Evolutionary conservation across 2,113 vertebrate genomes (phyloP), one percentile per base, ranked within the genome.

Genomic region (Boleophthalmus pectinirostris): DNA sequence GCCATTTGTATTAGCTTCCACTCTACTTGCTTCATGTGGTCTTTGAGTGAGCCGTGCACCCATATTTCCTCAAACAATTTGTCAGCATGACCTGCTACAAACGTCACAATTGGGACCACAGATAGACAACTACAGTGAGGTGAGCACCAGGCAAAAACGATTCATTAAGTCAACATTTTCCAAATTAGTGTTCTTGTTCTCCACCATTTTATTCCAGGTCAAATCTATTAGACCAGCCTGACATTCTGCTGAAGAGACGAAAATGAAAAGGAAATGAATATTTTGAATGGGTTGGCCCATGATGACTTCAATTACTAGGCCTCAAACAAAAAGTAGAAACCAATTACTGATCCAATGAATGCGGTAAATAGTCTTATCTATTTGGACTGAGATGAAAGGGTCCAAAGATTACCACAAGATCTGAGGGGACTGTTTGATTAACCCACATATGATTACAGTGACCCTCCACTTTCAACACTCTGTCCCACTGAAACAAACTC

Each of bases 161-260:
- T 38, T 64, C 61, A 66, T 29, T 63, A 3, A 49, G 51, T 63
- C 5, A 38, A 35, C 29, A 46, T 10, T 25, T 24, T 71, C 51
- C 20, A 72, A 51, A 23, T 3, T 14, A 72, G 38, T n/a, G 1
- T n/a, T 1, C 2, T 66, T 68, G 73, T 49, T 68, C 74, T 43
- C 56, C 68, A n/a, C 56, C 70, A 35, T 63, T 68, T 35, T 13
- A 15, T 25, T 60, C 38, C 58, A 35, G 35, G 70, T 53, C 15
- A 4, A 38, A 70, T 70, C 80, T 75, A 77, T 82, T 85, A 83
- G 73, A 65, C 14, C 73, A 63, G 16, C 47, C 25, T 64, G 29
- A 64, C 61, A 64, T 64, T 64, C 11, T 20, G 20, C 0, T 66
- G 20, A 65, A 33, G 10, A 56, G 61, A 18, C 38, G 47, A 66